Conservation (phyloP, 2,797 vertebrate genomes). For the Paramormyrops hopkinsi region DNA sequence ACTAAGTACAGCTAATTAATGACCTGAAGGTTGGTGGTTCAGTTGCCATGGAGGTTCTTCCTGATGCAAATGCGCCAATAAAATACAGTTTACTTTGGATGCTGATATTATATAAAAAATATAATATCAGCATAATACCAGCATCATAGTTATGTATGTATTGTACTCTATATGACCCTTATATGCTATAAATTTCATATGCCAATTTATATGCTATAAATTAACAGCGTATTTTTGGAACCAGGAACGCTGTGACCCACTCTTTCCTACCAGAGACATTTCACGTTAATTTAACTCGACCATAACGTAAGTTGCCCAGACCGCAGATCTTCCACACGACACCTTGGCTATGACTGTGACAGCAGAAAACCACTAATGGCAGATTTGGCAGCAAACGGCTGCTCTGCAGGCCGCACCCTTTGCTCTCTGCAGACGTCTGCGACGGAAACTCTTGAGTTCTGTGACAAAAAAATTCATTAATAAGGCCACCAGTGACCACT, state of each 20-base stretch:
- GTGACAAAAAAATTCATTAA: background rate
- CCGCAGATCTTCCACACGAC: background rate
- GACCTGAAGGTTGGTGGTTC: background rate
- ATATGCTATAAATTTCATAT: background rate
- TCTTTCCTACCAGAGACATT: background rate
- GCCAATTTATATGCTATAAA: background rate
- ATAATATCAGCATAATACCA: background rate
- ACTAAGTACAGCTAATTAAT: background rate
- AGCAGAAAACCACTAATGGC: conserved; percentile 29
- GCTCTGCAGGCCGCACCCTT: background rate
- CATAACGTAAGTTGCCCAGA: background rate
- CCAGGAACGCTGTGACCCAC: background rate
- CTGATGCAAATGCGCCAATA: background rate
- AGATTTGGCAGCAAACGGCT: conserved; percentile 32
- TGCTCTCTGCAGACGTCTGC: conserved; percentile 12
- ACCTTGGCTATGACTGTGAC: background rate
- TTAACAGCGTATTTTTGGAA: background rate
- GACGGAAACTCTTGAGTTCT: conserved; percentile 37
- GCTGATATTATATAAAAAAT: background rate
- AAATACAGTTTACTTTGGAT: background rate
- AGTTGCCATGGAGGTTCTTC: background rate
- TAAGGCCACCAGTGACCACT: conserved; percentile 29
- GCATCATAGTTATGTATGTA: background rate
- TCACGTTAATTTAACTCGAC: background rate
- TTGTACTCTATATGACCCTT: background rate